These are phyloP conservation scores for Tetropium fuscum DNA, from an alignment of 2,888 invertebrate species.

Conservation along the genomic window DNA sequence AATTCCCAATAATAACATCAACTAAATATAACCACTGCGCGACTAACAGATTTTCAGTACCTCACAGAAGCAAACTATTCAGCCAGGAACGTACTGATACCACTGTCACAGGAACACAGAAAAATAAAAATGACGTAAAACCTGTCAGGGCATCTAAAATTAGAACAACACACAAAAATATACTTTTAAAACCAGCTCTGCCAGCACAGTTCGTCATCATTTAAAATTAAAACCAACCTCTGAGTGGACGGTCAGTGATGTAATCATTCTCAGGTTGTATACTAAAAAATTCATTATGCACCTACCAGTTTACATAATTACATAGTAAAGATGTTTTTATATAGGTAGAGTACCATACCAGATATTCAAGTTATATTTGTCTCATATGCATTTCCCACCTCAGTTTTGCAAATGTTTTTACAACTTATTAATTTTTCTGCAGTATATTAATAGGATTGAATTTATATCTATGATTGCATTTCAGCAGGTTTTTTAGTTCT, in stretches of 20 bases:
- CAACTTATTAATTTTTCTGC: too few relatives aligned
- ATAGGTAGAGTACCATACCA: neutral
- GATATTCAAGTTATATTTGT: neutral
- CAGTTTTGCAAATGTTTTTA: too few relatives aligned
- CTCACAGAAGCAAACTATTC: neutral
- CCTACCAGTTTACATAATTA: constrained; percentile 3
- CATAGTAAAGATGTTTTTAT: neutral
- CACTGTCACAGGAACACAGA: constrained; percentile 8
- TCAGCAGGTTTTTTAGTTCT: too few relatives aligned
- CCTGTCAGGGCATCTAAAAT: constrained; percentile 22
- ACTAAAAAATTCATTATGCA: constrained; percentile 17
- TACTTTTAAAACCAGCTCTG: constrained; percentile 24
- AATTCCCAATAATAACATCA: constrained; percentile 14
- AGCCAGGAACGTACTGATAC: neutral
- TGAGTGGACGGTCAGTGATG: constrained; percentile 23
- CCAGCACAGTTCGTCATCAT: constrained; percentile 22
- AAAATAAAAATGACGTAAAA: constrained; percentile 25
- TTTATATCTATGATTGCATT: too few relatives aligned
- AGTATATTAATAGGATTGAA: too few relatives aligned
- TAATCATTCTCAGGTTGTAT: constrained; percentile 15
- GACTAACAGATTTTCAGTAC: neutral
- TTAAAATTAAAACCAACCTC: constrained; percentile 20
- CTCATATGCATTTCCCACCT: too few relatives aligned
- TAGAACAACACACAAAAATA: constrained; percentile 31
- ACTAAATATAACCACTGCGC: neutral